These are phyloP conservation scores for Hyposoter didymator DNA, from an alignment of 2,888 invertebrate genomes.

Conservation along the genomic window DNA sequence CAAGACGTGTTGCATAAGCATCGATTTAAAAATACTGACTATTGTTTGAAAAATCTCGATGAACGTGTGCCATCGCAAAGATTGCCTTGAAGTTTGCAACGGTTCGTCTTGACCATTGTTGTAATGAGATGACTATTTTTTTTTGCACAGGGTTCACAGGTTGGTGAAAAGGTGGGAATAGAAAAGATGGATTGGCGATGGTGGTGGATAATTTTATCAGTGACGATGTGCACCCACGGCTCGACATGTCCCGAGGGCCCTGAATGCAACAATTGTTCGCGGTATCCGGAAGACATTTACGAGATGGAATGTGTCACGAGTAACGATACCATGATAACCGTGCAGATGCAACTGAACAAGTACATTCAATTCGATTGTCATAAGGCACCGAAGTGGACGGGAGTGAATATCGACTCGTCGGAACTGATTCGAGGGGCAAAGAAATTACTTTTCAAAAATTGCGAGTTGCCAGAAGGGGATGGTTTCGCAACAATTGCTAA, in stretches of 20 bases:
- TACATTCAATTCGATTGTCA: conserved; percentile 70
- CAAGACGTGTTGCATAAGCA: no score
- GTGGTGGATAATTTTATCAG: conserved; percentile 45
- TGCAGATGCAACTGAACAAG: conserved; percentile 67
- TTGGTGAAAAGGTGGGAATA: not conserved
- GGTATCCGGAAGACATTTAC: conserved; percentile 53
- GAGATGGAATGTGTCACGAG: conserved; percentile 70
- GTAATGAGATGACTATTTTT: not conserved
- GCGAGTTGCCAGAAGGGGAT: conserved; percentile 70
- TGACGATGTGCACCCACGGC: conserved; percentile 26
- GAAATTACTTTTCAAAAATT: conserved; percentile 70
- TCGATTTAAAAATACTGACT: no score
- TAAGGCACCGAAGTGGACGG: conserved; percentile 70
- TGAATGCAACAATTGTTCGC: conserved; percentile 67
- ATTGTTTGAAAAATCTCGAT: no score
- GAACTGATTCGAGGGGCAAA: conserved; percentile 31
- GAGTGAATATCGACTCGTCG: conserved; percentile 68
- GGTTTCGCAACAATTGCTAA: conserved; percentile 71
- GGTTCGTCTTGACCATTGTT: conserved; percentile 28
- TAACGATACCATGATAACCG: conserved; percentile 64
- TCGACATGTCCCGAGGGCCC: conserved; percentile 68
- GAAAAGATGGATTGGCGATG: conserved; percentile 52
- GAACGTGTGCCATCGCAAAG: no score
- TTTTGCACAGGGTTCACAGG: not conserved
- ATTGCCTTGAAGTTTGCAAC: not conserved